Conservation (phyloP, 23 tunicate genomes). For the Clavelina lepadiformis region DNA sequence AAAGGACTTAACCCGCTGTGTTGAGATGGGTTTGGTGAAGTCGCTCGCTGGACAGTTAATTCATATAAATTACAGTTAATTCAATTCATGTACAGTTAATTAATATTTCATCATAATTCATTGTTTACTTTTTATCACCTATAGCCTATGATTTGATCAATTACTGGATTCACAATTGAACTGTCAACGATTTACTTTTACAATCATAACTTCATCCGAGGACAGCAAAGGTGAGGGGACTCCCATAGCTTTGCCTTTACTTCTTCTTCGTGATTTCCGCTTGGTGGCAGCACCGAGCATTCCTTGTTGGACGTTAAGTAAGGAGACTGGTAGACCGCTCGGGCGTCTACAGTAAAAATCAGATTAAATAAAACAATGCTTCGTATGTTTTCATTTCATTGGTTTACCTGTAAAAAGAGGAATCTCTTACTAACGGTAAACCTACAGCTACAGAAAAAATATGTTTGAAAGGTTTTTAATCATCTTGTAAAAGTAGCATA, state of each 20-base stretch:
- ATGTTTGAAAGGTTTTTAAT: background rate
- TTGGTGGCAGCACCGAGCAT: constrained; percentile 25
- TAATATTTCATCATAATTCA: background rate
- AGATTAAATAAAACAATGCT: background rate
- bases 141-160: background rate
- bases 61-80: background rate
- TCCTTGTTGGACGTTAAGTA: constrained; percentile 8
- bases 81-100: background rate
- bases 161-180: background rate
- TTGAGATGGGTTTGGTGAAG: constrained; percentile 47
- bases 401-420: too few relatives aligned
- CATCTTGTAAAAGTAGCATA: background rate
- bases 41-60: constrained; percentile 18
- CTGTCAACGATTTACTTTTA: background rate
- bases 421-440: too few relatives aligned
- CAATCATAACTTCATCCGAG: constrained; percentile 31
- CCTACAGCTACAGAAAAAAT: too few relatives aligned
- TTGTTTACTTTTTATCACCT: background rate
- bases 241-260: constrained; percentile 22
- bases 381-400: background rate
- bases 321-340: constrained; percentile 2
- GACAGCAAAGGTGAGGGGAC: constrained; percentile 41
- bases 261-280: constrained; percentile 28
- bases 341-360: too few relatives aligned
- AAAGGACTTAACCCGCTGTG: constrained; percentile 48